Percentiles rank a stretch among this genome's conserved stretches.
Conservation (phyloP, 2,113 vertebrate species). For the Pica pica region DNA sequence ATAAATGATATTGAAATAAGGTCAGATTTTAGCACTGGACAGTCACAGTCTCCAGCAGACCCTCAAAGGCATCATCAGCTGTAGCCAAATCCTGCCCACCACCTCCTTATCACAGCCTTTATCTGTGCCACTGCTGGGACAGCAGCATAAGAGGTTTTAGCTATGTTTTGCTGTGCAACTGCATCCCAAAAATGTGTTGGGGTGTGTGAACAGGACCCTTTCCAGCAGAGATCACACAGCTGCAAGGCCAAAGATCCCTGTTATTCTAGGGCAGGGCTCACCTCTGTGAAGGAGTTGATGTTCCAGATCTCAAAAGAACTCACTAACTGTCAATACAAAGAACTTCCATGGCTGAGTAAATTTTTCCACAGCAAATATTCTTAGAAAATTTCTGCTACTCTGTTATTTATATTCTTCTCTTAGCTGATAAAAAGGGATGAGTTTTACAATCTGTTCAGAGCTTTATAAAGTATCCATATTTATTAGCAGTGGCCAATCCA, state of each 20-base stretch:
- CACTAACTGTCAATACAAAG: neutral
- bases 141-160: neutral
- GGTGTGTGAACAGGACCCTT: neutral
- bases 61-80: neutral
- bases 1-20: neutral
- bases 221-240: neutral
- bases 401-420: neutral
- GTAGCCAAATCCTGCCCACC: neutral
- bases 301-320: neutral
- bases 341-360: neutral
- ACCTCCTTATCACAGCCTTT: neutral
- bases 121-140: neutral
- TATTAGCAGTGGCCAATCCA: neutral
- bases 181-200: neutral
- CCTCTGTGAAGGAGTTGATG: neutral
- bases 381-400: neutral
- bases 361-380: neutral
- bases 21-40: neutral
- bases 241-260: neutral
- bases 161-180: neutral
- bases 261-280: neutral
- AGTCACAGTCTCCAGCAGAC: neutral
- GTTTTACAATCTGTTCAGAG: neutral
- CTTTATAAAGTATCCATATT: neutral
- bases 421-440: neutral